Evolutionary conservation across 2,113 vertebrate genomes (phyloP), one percentile per base, ranked within the genome.

Genomic region (Oxyruncus cristatus): DNA sequence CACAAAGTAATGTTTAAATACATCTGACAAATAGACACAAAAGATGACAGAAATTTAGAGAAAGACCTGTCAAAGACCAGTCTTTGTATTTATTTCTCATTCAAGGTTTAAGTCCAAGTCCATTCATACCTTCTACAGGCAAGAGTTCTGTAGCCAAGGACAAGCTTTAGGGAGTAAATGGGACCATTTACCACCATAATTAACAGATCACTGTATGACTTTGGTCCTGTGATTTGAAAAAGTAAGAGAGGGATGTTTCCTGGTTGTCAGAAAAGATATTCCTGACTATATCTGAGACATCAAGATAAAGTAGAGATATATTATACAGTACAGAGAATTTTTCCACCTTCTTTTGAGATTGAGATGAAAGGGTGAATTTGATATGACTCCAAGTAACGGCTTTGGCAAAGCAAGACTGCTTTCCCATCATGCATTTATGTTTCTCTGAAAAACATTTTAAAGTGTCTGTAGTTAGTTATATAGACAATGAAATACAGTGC

Each of bases 21-120:
- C 1, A 37, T 42, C 9, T 53, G 28, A 47, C 53, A 93, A 44
- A 74, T 10, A 41, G 12, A 12, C 14, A 30, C 17, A 63, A 80
- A 93, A 67, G 2, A 44, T 63, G 8, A 50, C 30, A 65, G 46
- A 75, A 62, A 82, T 49, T 19, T 23, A 76, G 49, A 63, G 24
- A 73, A 75, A 90, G 4, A 5, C 4, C 0, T 2, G 8, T 65
- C 28, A 85, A 61, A 70, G 26, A 28, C 0, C 0, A 2, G 4
- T 52, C 21, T 62, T 58, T 50, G 3, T 1, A 0, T 42, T 82
- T 66, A n/a, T 68, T 93, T 88, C 33, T 67, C 32, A 77, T 71
- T 11, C 23, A 61, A 71, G 14, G 6, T 68, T 11, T n/a, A 59
- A 58, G 22, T 49, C 24, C 12, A 42, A 62, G 20, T 49, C 30